These are phyloP conservation scores for Xestia sexstrigata DNA, from an alignment of 2,888 invertebrate species.

Conservation along the genomic window DNA sequence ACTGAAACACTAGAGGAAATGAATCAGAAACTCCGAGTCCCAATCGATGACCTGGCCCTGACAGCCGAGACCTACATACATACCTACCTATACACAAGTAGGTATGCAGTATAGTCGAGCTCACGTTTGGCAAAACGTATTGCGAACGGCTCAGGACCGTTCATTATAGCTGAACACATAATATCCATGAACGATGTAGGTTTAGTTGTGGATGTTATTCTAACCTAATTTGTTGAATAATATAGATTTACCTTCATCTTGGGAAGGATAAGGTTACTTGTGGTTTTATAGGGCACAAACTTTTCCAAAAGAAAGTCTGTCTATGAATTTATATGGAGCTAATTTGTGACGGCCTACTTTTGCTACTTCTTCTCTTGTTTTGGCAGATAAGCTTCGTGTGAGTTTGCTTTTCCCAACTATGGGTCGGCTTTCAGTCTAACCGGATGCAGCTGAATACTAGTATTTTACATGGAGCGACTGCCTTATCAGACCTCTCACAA, in stretches of 20 bases:
- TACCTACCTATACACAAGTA: slow-evolving; percentile 2
- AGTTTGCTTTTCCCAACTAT: no score
- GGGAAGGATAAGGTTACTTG: background rate
- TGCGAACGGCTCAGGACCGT: slow-evolving; percentile 18
- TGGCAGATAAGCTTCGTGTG: background rate
- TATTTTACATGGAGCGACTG: no score
- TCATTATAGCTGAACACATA: no score
- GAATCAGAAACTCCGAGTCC: slow-evolving; percentile 11
- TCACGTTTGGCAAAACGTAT: slow-evolving; percentile 53
- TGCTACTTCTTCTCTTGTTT: background rate
- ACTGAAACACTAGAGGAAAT: slow-evolving; percentile 34
- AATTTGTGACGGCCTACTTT: background rate
- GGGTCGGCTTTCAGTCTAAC: no score
- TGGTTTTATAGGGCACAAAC: background rate
- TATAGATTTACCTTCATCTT: slow-evolving; percentile 24
- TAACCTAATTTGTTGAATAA: slow-evolving; percentile 29
- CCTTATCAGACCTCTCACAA: no score
- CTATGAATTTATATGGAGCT: background rate
- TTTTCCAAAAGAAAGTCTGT: background rate
- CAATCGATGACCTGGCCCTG: slow-evolving; percentile 56
- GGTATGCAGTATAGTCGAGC: slow-evolving; percentile 1
- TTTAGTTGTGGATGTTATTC: slow-evolving; percentile 10
- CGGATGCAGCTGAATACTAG: background rate
- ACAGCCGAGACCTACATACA: slow-evolving; percentile 29
- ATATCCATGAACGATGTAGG: slow-evolving; percentile 16